Conservation (phyloP, 2,888 invertebrate species). For the Eledona agricola region DNA sequence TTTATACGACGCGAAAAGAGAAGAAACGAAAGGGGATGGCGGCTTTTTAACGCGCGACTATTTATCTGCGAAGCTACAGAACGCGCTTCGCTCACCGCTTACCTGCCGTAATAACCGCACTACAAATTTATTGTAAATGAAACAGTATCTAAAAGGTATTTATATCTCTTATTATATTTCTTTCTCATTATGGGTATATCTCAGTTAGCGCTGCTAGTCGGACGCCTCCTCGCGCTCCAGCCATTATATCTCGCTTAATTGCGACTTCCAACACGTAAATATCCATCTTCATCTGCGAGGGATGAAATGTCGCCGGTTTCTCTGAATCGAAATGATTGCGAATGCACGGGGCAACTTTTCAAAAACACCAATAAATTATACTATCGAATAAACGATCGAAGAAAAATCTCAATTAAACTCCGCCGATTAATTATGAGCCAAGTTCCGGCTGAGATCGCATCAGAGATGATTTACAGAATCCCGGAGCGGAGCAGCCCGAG, state of each 20-base stretch:
- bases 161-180: slow-evolving; percentile 59
- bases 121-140: slow-evolving; percentile 59
- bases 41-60: slow-evolving; percentile 45
- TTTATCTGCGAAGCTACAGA: slow-evolving; percentile 44
- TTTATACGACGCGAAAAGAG: slow-evolving; percentile 28
- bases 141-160: slow-evolving; percentile 60
- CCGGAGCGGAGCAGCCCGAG: slow-evolving; percentile 54
- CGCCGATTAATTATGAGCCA: slow-evolving; percentile 61
- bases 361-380: slow-evolving; percentile 58
- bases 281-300: slow-evolving; percentile 1
- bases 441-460: slow-evolving; percentile 59
- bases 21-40: slow-evolving; percentile 36
- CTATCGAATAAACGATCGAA: slow-evolving; percentile 58
- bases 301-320: slow-evolving; percentile 19
- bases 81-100: slow-evolving; percentile 45
- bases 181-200: slow-evolving; percentile 58
- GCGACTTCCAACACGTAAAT: slow-evolving; percentile 1
- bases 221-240: slow-evolving; percentile 17
- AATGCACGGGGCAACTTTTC: slow-evolving; percentile 48
- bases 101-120: slow-evolving; percentile 55
- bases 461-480: slow-evolving; percentile 60
- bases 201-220: slow-evolving; percentile 48
- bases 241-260: slow-evolving; percentile 14
- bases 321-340: slow-evolving; percentile 40
- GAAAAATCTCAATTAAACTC: slow-evolving; percentile 62